Conservation (phyloP, 2,113 vertebrate species). For the Lophius piscatorius region DNA sequence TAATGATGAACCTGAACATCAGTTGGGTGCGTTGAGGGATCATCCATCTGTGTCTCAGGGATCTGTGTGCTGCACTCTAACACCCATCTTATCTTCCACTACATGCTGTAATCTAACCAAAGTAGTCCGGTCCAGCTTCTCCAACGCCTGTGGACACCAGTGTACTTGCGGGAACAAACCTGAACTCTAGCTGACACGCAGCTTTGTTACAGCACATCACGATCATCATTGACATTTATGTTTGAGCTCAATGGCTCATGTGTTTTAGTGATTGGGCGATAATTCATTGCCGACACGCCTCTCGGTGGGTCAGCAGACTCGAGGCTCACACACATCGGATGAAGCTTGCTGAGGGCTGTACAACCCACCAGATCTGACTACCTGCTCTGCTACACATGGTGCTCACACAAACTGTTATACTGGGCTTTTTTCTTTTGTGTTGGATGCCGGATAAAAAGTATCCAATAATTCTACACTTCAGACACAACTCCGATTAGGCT, state of each 20-base stretch:
- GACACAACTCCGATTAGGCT: conserved; percentile 6
- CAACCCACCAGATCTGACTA: background rate
- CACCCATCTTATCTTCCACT: conserved; percentile 56
- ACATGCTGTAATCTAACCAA: conserved; percentile 56
- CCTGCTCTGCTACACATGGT: too few species aligned
- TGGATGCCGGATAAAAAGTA: too few species aligned
- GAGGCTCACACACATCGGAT: background rate
- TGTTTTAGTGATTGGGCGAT: conserved; percentile 43
- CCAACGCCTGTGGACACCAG: background rate
- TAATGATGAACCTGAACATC: too few species aligned
- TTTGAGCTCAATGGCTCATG: conserved; percentile 44
- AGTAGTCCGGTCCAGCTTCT: conserved; percentile 16
- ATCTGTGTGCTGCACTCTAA: conserved; percentile 60
- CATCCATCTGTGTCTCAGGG: conserved; percentile 35
- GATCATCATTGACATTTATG: conserved; percentile 35
- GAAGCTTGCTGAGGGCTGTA: background rate
- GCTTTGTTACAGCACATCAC: conserved; percentile 22
- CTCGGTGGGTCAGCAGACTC: conserved; percentile 34
- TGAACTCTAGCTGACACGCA: conserved; percentile 25
- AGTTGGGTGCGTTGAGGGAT: too few species aligned
- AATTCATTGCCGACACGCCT: conserved; percentile 14
- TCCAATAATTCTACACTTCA: background rate
- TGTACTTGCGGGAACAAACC: background rate
- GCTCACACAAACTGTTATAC: background rate
- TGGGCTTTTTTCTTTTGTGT: too few species aligned